Base-by-base conservation (phyloP, 1,140 invertebrate genomes). In the Pseudachorutes palmiensis region DNA sequence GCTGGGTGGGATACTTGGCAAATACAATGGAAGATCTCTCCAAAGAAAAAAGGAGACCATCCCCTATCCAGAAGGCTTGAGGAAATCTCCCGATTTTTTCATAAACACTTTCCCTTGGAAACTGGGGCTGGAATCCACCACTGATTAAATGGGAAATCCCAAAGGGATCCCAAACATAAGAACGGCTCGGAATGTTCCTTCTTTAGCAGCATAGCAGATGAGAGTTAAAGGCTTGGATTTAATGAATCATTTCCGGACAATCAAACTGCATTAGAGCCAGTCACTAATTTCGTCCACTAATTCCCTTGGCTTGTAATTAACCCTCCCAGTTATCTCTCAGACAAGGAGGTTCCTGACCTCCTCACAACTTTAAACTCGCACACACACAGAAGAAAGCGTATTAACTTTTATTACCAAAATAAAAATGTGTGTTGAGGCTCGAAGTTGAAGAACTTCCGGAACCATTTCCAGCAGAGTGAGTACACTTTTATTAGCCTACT, bases 191-290 rank as follows among this genome's bases (percentile, higher is more conserved):
- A n/a, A n/a, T n/a, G n/a, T n/a, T n/a, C n/a, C n/a, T n/a, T n/a
- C n/a, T n/a, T n/a, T n/a, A n/a, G n/a, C n/a, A n/a, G n/a, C n/a
- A n/a, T n/a, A n/a, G n/a, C n/a, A 55, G 24, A 22, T 16, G 51
- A 55, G 24, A 55, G 51, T 55, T 9, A 55, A 55, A 22, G 24
- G 51, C 36, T 9, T 45, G 36, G 9, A 12, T 45, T 55, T 55
- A 14, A 26, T 55, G 14, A 55, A 55, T 55, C 24, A 55, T 55
- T 55, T 55, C 51, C 51, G 24, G 51, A 22, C 51, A 55, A 55
- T 55, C 51, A 55, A 55, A 55, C 24, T 55, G 9, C 51, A 55
- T 55, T 55, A 55, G 51, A 5, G 24, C 36, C 36, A 19, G 19
- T 9, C 19, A 41, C 36, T n/a, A n/a, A n/a, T n/a, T n/a, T n/a